These are phyloP conservation scores for Larimichthys crocea DNA, from an alignment of 2,113 vertebrate genomes.

Conservation along the genomic window DNA sequence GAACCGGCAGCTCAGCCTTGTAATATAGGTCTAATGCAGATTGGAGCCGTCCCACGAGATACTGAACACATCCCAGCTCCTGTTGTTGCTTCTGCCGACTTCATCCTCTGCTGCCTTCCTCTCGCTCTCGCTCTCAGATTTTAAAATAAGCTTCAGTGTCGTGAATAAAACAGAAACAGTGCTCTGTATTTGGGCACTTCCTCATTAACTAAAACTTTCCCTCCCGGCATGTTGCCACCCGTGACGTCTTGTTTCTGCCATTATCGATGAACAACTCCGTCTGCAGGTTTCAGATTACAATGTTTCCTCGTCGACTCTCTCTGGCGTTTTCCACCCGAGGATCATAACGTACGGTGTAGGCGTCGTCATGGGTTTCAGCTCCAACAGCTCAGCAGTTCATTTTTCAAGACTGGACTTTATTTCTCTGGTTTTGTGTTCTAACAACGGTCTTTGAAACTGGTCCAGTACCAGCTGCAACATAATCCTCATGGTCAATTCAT, in stretches of 20 bases:
- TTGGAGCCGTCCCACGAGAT: constrained; percentile 47
- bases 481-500: too few relatives aligned
- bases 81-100: constrained; percentile 12
- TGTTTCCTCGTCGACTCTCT: not conserved
- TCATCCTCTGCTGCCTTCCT: not conserved
- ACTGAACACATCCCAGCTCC: constrained; percentile 34
- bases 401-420: too few relatives aligned
- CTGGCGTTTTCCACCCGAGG: too few relatives aligned
- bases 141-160: not conserved
- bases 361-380: too few relatives aligned
- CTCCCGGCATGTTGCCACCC: not conserved
- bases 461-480: too few relatives aligned
- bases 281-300: not conserved
- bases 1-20: constrained; percentile 11
- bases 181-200: not conserved
- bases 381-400: too few relatives aligned
- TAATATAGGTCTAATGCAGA: constrained; percentile 57
- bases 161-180: not conserved
- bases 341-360: too few relatives aligned
- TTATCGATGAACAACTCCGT: not conserved
- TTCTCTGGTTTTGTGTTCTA: too few relatives aligned
- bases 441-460: too few relatives aligned
- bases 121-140: not conserved
- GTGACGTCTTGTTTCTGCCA: not conserved
- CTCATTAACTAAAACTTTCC: too few relatives aligned